A percentile compares a stretch with the other conserved stretches of the same genome.
Conservation (phyloP, 37 sponge, comb jelly and placozoan genomes). For the Petrosia ficiformis region DNA sequence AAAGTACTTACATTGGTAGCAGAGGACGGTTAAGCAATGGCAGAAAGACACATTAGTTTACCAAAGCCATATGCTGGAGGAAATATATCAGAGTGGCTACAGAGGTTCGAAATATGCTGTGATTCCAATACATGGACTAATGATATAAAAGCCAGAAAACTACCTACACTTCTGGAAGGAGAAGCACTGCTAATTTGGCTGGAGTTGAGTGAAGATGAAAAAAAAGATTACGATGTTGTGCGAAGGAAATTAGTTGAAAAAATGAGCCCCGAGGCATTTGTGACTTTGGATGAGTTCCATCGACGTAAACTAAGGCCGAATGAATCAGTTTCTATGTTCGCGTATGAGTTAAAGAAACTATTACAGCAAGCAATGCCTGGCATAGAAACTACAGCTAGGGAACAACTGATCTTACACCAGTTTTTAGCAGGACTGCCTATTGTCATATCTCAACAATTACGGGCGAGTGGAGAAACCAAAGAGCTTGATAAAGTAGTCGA, state of each 20-base stretch:
- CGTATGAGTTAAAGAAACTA: constrained; percentile 17
- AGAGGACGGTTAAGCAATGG: constrained; percentile 31
- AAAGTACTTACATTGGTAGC: constrained; percentile 54
- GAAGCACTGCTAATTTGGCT: constrained; percentile 17
- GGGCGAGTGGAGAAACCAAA: constrained; percentile 12
- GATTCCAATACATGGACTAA: constrained; percentile 13
- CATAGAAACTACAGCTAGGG: constrained; percentile 5
- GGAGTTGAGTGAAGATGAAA: constrained; percentile 21
- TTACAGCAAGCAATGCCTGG: constrained; percentile 49
- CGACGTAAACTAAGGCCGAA: constrained; percentile 4
- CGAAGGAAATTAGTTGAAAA: constrained; percentile 4
- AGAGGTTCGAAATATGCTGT: constrained; percentile 19
- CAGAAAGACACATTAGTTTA: constrained; percentile 2
- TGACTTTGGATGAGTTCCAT: constrained; percentile 30
- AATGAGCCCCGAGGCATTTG: constrained; percentile 13
- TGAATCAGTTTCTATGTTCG: constrained; percentile 29
- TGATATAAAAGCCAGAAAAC: constrained; percentile 23
- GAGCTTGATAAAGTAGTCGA: constrained; percentile 10
- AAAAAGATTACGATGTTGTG: constrained; percentile 4
- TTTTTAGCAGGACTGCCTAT: constrained; percentile 26
- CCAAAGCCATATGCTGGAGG: constrained; percentile 12
- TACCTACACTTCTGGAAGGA: constrained; percentile 24
- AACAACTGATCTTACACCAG: constrained; percentile 41
- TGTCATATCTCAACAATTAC: constrained; percentile 13
- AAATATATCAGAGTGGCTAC: constrained; percentile 7